phyloP scores from a whole-genome alignment of 2,888 invertebrate species.

The Sarcophaga variegata region DNA sequence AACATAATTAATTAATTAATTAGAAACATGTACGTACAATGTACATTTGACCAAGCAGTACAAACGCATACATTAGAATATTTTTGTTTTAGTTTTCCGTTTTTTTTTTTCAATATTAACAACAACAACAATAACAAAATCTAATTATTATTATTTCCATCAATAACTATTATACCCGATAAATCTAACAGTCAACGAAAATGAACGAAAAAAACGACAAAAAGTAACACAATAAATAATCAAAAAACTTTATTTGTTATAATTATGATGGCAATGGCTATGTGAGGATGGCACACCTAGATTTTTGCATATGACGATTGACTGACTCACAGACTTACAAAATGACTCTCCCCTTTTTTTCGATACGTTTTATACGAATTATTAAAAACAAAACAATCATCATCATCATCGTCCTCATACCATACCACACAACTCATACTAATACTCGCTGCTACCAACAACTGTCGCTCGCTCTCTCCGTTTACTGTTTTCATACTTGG shows the following conservation, averaged over 20 bases:
- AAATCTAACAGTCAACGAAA: background rate
- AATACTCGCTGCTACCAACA: background rate
- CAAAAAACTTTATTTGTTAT: background rate
- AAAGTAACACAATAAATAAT: background rate
- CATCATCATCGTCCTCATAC: background rate
- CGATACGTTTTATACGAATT: background rate
- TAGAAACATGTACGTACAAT: background rate
- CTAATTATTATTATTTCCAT: constrained; percentile 69
- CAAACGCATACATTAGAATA: background rate
- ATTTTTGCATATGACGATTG: constrained; percentile 25
- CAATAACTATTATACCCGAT: constrained; percentile 70
- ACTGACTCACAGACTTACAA: background rate
- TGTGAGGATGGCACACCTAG: constrained; percentile 39
- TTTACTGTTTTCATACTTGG: constrained; percentile 2
- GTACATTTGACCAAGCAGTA: background rate
- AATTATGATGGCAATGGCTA: constrained; percentile 34
- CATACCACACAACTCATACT: background rate
- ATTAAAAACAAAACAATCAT: background rate
- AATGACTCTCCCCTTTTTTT: background rate
- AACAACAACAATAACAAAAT: constrained; percentile 67
- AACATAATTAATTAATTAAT: background rate
- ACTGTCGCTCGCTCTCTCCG: background rate
- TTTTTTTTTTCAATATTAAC: background rate
- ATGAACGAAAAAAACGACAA: background rate
- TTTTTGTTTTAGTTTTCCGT: background rate